phyloP scores from a whole-genome alignment of 2,797 vertebrate genomes.

The Enteromius mattozi region DNA sequence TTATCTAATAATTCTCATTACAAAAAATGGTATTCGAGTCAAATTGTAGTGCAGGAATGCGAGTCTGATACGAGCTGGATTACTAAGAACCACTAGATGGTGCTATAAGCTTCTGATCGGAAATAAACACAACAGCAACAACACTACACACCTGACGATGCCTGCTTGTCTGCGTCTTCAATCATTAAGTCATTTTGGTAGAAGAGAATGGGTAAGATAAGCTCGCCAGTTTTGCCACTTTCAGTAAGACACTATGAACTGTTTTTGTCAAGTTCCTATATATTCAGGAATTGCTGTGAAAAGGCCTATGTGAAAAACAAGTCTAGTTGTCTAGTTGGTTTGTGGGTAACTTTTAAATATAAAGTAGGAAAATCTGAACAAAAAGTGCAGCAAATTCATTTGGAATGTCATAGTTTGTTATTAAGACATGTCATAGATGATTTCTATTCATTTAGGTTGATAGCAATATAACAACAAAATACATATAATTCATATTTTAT shows the following conservation, averaged over 20 bases:
- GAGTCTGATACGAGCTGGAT: background rate
- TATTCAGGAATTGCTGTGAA: background rate
- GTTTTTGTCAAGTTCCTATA: background rate
- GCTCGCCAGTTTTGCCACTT: background rate
- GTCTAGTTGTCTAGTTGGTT: background rate
- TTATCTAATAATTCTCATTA: background rate
- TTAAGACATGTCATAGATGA: background rate
- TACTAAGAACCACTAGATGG: slow-evolving; percentile 73
- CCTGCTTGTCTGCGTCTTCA: slow-evolving; percentile 29
- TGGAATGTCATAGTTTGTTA: background rate
- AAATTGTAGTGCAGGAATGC: background rate
- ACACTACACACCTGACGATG: slow-evolving; percentile 61
- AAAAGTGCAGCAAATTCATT: background rate
- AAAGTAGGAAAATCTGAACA: background rate
- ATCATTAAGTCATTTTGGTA: background rate
- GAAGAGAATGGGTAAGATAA: background rate
- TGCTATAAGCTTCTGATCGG: slow-evolving; percentile 51
- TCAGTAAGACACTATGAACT: background rate
- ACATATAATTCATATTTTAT: background rate
- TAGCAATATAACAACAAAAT: background rate
- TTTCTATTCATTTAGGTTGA: background rate
- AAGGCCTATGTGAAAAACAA: background rate
- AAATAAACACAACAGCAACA: background rate
- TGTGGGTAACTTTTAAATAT: background rate
- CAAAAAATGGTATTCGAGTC: background rate